phyloP scores from a whole-genome alignment of 2,113 vertebrate species.

The Gasterosteus aculeatus region DNA sequence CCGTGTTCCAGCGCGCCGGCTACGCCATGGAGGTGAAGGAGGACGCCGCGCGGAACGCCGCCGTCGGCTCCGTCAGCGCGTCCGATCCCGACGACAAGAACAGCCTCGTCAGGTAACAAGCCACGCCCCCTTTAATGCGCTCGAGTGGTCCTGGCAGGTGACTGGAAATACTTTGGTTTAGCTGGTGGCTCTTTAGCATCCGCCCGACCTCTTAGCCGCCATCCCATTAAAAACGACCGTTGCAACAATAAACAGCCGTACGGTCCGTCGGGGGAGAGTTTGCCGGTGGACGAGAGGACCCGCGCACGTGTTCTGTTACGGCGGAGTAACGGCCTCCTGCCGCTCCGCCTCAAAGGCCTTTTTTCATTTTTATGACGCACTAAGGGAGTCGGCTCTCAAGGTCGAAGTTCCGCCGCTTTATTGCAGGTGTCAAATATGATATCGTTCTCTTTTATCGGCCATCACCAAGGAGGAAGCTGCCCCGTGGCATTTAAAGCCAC shows the following conservation, averaged over 20 bases:
- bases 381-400: conserved; percentile 76
- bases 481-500: conserved; percentile 70
- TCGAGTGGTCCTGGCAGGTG: no score
- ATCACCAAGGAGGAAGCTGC: conserved; percentile 65
- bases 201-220: no score
- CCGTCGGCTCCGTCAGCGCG: conserved; percentile 88
- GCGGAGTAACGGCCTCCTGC: conserved; percentile 34
- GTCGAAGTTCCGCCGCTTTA: conserved; percentile 78
- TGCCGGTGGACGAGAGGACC: no score
- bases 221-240: no score
- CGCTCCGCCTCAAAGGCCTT: conserved; percentile 52
- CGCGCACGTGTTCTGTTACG: conserved; percentile 29
- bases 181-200: no score
- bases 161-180: no score
- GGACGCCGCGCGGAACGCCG: conserved; percentile 82
- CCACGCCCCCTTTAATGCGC: no score
- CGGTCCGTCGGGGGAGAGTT: no score
- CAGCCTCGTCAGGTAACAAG: conserved; percentile 88
- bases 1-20: conserved; percentile 86
- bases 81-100: conserved; percentile 88
- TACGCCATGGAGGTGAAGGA: conserved; percentile 93
- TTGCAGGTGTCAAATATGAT: conserved; percentile 78
- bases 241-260: no score
- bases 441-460: conserved; percentile 78
- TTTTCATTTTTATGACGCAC: conserved; percentile 71